Evolutionary conservation across 2,797 vertebrate genomes (phyloP), one percentile per base, ranked within the genome.

Genomic region (Platalea minor): DNA sequence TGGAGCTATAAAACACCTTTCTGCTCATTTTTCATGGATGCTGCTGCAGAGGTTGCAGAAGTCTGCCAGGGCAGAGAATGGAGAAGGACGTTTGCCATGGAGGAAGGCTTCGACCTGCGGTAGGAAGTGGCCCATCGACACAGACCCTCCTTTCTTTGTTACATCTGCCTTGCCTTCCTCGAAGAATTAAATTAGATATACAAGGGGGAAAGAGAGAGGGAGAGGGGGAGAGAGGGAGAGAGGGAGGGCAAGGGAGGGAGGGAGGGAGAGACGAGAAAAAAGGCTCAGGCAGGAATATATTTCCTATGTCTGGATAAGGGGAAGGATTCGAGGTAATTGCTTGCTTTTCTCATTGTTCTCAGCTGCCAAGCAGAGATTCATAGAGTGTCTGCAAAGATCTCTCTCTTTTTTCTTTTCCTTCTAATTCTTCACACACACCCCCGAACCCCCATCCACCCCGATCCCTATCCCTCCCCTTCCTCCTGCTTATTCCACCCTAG

Each of bases 321-420:
- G 98, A 97, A 98, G 98, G 98, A 98, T 99, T 98, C 98, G 98
- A 99, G 99, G 99, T 99, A 99, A 99, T 99, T 99, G 99, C 99
- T 98, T 99, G 98, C 98, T 98, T 98, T 97, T 97, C 97, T 98
- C 98, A 98, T 98, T 98, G 98, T 98, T 98, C 98, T 97, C 97
- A 70, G 98, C 98, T 98, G 98, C 98, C 98, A 98, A 97, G 97
- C 97, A 72, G 98, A 98, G 98, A 98, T 98, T 98, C 98, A 98
- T 98, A 97, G 98, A 97, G 97, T 96, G 94, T 95, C 97, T 97
- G 97, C 96, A 97, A 97, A 96, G 97, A 97, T 98, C 97, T 96
- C 96, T 97, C 95, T 96, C 95, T 94, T 95, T 94, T 93, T 91
- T 93, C 96, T 96, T 96, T 92, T 96, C 91, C 91, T 96, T 97